Percentiles rank a stretch among this genome's conserved stretches.
Evolutionary conservation across 2,797 vertebrate genomes (phyloP).

Genomic region (Spheniscus humboldti): DNA sequence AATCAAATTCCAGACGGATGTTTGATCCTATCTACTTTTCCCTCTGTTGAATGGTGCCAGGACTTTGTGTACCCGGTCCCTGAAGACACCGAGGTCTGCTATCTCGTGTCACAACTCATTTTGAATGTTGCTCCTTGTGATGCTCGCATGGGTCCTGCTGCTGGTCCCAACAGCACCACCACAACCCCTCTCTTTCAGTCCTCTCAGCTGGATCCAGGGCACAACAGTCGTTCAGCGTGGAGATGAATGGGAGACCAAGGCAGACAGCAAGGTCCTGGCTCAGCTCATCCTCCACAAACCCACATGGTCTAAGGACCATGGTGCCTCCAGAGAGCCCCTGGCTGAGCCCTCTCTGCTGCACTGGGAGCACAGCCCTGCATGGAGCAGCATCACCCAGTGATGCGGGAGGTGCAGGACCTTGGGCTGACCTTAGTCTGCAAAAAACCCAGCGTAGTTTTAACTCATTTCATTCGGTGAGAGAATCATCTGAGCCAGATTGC

Average conservation of each 20-base stretch:
- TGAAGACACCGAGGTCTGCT: rapidly evolving
- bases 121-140: rapidly evolving
- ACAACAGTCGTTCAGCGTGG: rapidly evolving
- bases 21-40: neutral
- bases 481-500: neutral
- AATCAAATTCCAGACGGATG: neutral
- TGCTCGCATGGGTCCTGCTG: neutral
- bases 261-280: neutral
- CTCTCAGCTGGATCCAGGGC: neutral
- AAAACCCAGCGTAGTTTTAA: neutral
- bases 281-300: neutral
- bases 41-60: neutral
- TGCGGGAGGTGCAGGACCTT: neutral
- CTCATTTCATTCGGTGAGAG: neutral
- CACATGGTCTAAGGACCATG: rapidly evolving
- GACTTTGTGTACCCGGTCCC: rapidly evolving
- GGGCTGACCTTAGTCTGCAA: neutral
- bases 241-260: neutral
- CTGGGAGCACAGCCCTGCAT: neutral
- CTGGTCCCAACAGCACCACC: neutral
- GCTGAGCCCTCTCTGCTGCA: neutral
- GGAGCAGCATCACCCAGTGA: rapidly evolving
- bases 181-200: neutral
- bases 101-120: neutral
- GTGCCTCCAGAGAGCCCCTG: neutral